Conservation (phyloP, 2,113 vertebrate species). For the Ctenodactylus gundi region DNA sequence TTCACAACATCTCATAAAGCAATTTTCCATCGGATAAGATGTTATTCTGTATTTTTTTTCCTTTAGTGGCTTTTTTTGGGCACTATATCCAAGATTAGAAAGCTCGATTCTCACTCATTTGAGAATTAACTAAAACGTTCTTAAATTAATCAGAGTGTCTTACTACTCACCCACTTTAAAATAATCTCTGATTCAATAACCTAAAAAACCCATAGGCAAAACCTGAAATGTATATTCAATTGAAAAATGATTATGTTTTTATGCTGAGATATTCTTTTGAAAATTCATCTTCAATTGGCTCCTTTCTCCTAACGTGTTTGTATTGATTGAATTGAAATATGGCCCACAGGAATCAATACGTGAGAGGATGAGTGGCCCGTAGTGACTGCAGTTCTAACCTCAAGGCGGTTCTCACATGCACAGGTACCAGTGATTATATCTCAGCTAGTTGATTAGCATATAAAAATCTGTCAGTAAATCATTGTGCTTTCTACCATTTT, state of each 20-base stretch:
- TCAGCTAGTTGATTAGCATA: not conserved
- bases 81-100: not conserved
- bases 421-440: not conserved
- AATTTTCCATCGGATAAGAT: not conserved
- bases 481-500: conserved; percentile 28
- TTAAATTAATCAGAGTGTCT: not conserved
- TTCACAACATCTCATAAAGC: not conserved
- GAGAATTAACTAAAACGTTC: not conserved
- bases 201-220: not conserved
- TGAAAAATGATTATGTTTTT: conserved; percentile 1
- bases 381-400: conserved; percentile 29
- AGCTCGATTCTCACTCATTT: not conserved
- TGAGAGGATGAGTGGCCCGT: conserved; percentile 11
- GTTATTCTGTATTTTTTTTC: not conserved
- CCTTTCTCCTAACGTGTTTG: not conserved
- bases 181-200: not conserved
- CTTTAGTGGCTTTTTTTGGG: conserved; percentile 4
- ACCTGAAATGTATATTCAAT: not conserved
- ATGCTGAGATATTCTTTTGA: not conserved
- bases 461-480: not conserved
- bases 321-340: conserved; percentile 42
- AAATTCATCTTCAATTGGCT: conserved; percentile 13
- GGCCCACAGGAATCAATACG: conserved; percentile 1
- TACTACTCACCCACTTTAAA: not conserved
- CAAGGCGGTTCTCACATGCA: not conserved